phyloP scores from a whole-genome alignment of 2,797 vertebrate genomes.

The Allobates femoralis region DNA sequence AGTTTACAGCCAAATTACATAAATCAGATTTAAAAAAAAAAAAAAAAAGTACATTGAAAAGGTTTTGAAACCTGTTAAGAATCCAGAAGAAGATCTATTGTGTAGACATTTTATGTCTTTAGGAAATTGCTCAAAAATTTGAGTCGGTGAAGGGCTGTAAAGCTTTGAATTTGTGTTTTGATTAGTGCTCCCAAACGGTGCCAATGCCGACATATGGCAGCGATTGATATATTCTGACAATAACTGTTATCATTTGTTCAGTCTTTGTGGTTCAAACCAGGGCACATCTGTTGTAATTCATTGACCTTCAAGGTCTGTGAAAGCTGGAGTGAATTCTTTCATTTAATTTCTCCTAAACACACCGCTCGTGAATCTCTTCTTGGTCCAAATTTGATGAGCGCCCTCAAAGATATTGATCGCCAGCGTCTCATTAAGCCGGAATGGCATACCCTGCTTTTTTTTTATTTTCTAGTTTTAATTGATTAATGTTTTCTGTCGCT shows the following conservation, averaged over 20 bases:
- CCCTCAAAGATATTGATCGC: slow-evolving; percentile 29
- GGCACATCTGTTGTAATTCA: slow-evolving; percentile 80
- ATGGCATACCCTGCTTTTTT: neutral
- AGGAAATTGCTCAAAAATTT: slow-evolving; percentile 11
- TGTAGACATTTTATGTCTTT: slow-evolving; percentile 10
- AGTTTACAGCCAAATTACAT: neutral
- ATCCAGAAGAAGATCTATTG: neutral
- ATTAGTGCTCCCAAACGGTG: slow-evolving; percentile 41
- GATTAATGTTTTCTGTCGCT: slow-evolving; percentile 29
- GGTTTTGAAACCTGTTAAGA: neutral
- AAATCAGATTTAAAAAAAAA: neutral
- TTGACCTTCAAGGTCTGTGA: slow-evolving; percentile 82
- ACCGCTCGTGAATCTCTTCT: slow-evolving; percentile 6
- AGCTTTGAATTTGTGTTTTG: slow-evolving; percentile 6
- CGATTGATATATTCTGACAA: slow-evolving; percentile 73
- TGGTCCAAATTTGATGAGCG: slow-evolving; percentile 20
- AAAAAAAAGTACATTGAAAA: neutral
- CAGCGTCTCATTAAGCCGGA: slow-evolving; percentile 13
- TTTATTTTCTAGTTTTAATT: slow-evolving; percentile 40
- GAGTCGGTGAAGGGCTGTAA: slow-evolving; percentile 13
- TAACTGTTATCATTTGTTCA: slow-evolving; percentile 68
- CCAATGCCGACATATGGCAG: slow-evolving; percentile 68
- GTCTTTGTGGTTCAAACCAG: slow-evolving; percentile 70
- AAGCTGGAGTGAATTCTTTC: slow-evolving; percentile 68
- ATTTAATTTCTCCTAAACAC: slow-evolving; percentile 48